Base-by-base conservation (phyloP, 2,113 vertebrate species). In the Atractosteus spatula region DNA sequence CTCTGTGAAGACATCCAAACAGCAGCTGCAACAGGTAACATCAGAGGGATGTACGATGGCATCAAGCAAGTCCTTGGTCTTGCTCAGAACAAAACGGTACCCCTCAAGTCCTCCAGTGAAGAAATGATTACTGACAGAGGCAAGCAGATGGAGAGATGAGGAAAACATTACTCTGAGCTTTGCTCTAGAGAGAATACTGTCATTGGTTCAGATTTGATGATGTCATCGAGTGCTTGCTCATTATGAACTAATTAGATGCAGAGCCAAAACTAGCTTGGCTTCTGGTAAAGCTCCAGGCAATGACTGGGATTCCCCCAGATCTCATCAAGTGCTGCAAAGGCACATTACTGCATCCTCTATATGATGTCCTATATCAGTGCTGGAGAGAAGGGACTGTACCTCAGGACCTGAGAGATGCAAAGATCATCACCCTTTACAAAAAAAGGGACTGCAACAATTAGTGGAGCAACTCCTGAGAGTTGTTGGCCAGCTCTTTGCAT, bases 391-490 rank as follows among this genome's bases (percentile, higher is more conserved):
- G 59, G 7, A 62, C 14, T 13, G 3, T 62, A 7, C 59, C 6
- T 7, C 17, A 62, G 17, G 3, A 62, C 59, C 0, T 62, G 59
- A 62, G 4, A 55, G 47, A 51, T 51, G 47, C 47, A 5, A 51
- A 51, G 5, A 51, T 51, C 43, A 11, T 66, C 54, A 55, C 63
- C 4, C 54, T 66, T 29, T 67, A 66, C 71, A 72, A 66, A n/a
- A 72, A 61, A 72, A 72, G 41, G 47, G 64, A 61, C 41, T 68
- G 41, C 42, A 41, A 72, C 16, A 72, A 66, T 47, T 59, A 68
- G 55, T 4, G 55, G 1, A 41, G 16, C 56, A 74, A 68, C 42
- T 68, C 12, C 64, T 68, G 14, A 44, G 54, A 42, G 44, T 67
- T 51, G 41, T 55, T 57, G 71, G 51, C 42, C 44, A 73, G 41